Evolutionary conservation across 2,797 vertebrate genomes (phyloP), one percentile per base, ranked within the genome.

Genomic region (Lithobates sylvaticus): DNA sequence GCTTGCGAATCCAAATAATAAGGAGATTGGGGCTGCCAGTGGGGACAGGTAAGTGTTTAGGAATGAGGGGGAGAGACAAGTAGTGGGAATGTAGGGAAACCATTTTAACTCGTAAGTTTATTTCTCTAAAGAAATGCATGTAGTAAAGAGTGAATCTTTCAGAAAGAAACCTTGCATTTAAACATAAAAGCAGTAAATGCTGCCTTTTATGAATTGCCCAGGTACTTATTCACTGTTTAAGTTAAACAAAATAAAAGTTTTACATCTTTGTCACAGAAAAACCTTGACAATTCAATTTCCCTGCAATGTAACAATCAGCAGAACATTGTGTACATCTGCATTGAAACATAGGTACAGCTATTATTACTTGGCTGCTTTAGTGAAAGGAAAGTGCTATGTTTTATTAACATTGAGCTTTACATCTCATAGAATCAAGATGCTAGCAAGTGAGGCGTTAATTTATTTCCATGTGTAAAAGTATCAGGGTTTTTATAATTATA

Each of bases 221-320:
- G 70, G 74, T 77, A 84, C 65, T 71, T 54, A 36, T 54, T 76
- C 42, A 84, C 27, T 84, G 50, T 23, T 84, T 58, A 61, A 42
- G 32, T 71, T 29, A 84, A 71, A 23, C 71, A 26, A 27, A 76
- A 21, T 61, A 71, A 26, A 39, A 69, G 27, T 36, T n/a, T 39
- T 70, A 78, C 6, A 44, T 29, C 34, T 42, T 76, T 39, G 64
- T 71, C 34, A 70, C 64, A 71, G 32, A 58, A 32, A 75, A 67
- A 36, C 13, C 74, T 61, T 71, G 65, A 84, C 67, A 71, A 78
- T 70, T 16, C 42, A 76, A 76, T 69, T 67, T 84, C 71, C 74
- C 61, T 23, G 64, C 77, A 26, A 70, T 71, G 16, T 7, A 32
- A 77, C 69, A 67, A 54, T 16, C 10, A 80, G 78, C 15, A 54